Evolutionary conservation across 2,797 vertebrate species (phyloP), one percentile per base, ranked within the genome.

Genomic region (Galago senegalensis): DNA sequence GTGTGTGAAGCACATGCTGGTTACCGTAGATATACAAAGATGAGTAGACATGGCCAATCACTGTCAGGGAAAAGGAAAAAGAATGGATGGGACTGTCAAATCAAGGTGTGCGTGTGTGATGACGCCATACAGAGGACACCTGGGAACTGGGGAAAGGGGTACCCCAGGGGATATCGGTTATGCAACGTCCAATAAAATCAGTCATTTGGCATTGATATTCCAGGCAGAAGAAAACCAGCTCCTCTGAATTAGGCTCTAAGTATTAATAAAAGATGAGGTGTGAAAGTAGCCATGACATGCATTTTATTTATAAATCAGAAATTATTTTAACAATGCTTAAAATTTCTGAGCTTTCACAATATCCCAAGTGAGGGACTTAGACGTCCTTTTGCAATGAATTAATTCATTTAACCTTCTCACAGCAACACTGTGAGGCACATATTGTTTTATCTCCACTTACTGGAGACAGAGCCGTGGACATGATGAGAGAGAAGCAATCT

Each of bases 281-380:
- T 25, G n/a, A 37, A 88, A 60, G 14, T 76, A n/a, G 65, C 13
- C 46, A 3, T 20, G 13, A 29, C 34, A 17, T 5, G 18, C 25
- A 29, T 88, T 77, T 92, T 83, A 79, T 72, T 82, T 93, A 75
- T 85, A 85, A 86, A 70, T 3, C 4, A 63, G 61, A 79, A 86
- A 60, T 77, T 23, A 85, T 46, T 83, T 14, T 86, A 85, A 91
- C 46, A 17, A 83, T 84, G 12, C 16, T 83, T 63, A 65, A 67
- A 80, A 60, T 7, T n/a, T 91, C 25, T 76, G 60, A 84, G 77
- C 25, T 81, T 92, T 91, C 10, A 67, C 75, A 83, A 25, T 17
- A 40, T 73, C 43, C 87, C 53, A 86, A 61, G 37, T 3, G 6
- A 61, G 82, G 29, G 76, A 56, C n/a, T 63, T 53, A 75, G 5